phyloP scores from a whole-genome alignment of 2,888 invertebrate species.

The Azorinus chamasolen region DNA sequence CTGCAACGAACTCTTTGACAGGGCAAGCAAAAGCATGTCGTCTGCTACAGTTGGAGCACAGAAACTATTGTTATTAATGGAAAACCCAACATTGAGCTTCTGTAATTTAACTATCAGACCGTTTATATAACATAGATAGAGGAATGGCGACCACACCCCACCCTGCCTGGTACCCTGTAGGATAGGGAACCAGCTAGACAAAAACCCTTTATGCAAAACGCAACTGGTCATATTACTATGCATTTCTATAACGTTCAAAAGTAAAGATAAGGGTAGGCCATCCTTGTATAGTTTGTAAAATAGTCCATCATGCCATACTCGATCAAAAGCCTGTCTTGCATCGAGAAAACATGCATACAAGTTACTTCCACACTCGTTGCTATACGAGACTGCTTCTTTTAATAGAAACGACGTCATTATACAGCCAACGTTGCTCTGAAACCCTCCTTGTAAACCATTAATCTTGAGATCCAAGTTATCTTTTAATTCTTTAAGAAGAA shows the following conservation, averaged over 20 bases:
- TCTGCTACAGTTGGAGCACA: slow-evolving; percentile 6
- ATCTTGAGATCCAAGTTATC: background rate
- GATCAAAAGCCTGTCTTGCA: slow-evolving; percentile 1
- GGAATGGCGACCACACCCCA: slow-evolving; percentile 10
- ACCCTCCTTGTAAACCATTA: slow-evolving; percentile 16
- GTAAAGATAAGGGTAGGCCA: background rate
- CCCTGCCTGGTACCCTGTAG: slow-evolving; percentile 4
- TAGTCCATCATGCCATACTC: slow-evolving; percentile 11
- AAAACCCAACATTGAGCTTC: background rate
- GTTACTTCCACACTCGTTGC: background rate
- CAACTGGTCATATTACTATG: slow-evolving; percentile 6
- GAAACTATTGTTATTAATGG: background rate
- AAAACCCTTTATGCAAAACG: background rate
- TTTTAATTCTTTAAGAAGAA: slow-evolving; percentile 3
- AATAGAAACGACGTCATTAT: slow-evolving; percentile 25
- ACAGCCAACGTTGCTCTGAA: slow-evolving; percentile 22
- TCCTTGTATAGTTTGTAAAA: slow-evolving; percentile 5
- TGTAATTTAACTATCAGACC: background rate
- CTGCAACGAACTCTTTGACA: too few relatives aligned
- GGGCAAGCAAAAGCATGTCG: slow-evolving; percentile 2
- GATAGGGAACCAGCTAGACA: slow-evolving; percentile 1
- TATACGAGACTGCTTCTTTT: background rate
- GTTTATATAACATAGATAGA: slow-evolving; percentile 1
- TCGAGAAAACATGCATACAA: slow-evolving; percentile 11
- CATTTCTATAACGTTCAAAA: background rate